Conservation (phyloP, 2,113 vertebrate species). For the Gobiocypris rarus region DNA sequence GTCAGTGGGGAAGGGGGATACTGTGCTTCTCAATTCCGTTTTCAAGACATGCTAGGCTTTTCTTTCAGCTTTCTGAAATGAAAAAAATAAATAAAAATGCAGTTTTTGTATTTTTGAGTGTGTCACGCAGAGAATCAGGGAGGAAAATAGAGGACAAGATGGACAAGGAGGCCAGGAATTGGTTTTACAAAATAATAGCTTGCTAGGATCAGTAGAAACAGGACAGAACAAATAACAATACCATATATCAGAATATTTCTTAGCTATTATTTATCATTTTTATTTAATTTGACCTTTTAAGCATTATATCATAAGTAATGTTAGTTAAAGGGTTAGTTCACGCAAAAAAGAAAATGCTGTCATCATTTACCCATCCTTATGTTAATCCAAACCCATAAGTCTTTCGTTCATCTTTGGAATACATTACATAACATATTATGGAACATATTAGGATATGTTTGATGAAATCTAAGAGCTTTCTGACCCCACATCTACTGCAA, state of each 20-base stretch:
- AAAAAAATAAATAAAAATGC: not conserved
- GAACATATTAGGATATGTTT: too few species aligned
- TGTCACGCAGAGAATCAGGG: slow-evolving; percentile 1
- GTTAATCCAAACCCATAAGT: too few species aligned
- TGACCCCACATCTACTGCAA: too few species aligned
- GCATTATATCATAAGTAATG: not conserved
- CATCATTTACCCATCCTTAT: too few species aligned
- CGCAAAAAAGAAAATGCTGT: too few species aligned
- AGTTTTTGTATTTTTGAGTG: not conserved
- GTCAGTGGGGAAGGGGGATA: not conserved
- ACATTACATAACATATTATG: too few species aligned
- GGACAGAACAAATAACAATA: too few species aligned
- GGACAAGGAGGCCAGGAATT: not conserved
- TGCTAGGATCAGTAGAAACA: not conserved
- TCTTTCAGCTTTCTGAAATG: not conserved
- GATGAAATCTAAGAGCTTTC: too few species aligned
- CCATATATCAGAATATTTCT: too few species aligned
- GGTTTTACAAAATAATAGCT: not conserved
- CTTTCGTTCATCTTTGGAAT: too few species aligned
- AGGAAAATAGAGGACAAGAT: not conserved
- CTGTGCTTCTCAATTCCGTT: slow-evolving; percentile 21
- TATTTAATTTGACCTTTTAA: not conserved
- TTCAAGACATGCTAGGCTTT: not conserved
- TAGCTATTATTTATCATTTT: not conserved
- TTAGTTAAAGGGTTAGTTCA: too few species aligned